Base-by-base conservation (phyloP, 2,797 vertebrate species). In the Merluccius polli region DNA sequence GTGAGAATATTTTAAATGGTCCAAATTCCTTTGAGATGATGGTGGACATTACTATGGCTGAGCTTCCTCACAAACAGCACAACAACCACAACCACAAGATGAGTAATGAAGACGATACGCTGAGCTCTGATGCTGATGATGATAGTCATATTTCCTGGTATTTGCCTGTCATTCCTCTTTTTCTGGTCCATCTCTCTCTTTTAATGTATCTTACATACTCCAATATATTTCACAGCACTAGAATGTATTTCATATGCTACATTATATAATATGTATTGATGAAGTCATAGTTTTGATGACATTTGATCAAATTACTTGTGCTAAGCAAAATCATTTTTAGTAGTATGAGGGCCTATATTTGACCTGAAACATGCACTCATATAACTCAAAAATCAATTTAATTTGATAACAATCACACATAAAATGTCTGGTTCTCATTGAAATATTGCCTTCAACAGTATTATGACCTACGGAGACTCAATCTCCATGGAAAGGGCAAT, bases 91-190 rank as follows among this genome's bases (percentile, higher is more conserved):
- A 82, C 83, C 85, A 75, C 79, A 78, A 82, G 78, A 84, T 77
- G 90, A 89, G 89, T 89, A 87, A 74, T 87, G 87, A 89, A 82
- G 85, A 81, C 81, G 82, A 86, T 76, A 87, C 88, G 85, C 82
- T 80, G 79, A 79, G 77, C 82, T 81, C 74, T 85, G 81, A 86
- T 87, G 82, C 65, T 75, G 79, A 86, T 81, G 79, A 86, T 81
- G 80, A 83, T 85, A 93, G 94, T 75, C 92, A 95, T 94, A 92
- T 94, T 76, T 90, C 88, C 79, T 92, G 92, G 85, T 92, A 92
- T 71, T 71, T n/a, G 89, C 63, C 89, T 90, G 83, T 91, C 94
- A 93, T 89, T 90, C 80, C 81, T 92, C 80, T 76, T 91, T 90
- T 7, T 77, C 74, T 90, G 89, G 89, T 85, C 91, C 93, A 71